Conservation (phyloP, 2,113 vertebrate genomes). For the Oryctolagus cuniculus region mOryCun1.1 NC_091435.1:59779001-59779500, state of each 20-base stretch:
- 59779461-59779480: background rate
- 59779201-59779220: no score
- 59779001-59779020: background rate
- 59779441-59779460: background rate
- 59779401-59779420: no score
- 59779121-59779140: no score
- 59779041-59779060: background rate
- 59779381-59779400: background rate
- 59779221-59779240: no score
- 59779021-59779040: background rate
- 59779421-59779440: background rate
- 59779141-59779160: no score
- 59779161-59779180: no score
- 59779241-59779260: no score
- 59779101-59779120: background rate
- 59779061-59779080: background rate
- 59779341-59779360: background rate
- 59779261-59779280: background rate
- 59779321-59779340: background rate
- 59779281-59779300: background rate
- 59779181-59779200: no score
- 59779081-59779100: background rate
- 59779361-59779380: background rate
- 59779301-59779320: background rate
- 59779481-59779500: background rate